Evolutionary conservation across 2,888 invertebrate genomes (phyloP).

Genomic region (Troilus luridus): DNA sequence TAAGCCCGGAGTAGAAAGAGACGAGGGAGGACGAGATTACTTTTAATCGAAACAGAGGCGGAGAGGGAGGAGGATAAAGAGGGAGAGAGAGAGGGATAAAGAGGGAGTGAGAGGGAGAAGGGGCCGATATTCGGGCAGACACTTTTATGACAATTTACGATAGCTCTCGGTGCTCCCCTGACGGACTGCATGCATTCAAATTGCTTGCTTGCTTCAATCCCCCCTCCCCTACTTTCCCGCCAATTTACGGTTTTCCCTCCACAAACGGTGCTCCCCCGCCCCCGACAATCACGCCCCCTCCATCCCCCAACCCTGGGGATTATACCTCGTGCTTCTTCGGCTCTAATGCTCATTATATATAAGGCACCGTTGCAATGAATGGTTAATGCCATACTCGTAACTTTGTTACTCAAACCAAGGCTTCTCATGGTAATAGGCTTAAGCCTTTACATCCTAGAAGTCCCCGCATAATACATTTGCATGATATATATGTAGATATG

Average conservation of each 20-base stretch:
- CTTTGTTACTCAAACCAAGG: constrained; percentile 33
- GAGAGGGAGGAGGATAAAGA: constrained; percentile 38
- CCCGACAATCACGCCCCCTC: constrained; percentile 57
- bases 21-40: constrained; percentile 49
- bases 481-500: neutral
- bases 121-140: constrained; percentile 64
- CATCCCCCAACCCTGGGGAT: constrained; percentile 51
- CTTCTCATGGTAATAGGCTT: constrained; percentile 15
- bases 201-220: constrained; percentile 65
- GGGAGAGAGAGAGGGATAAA: constrained; percentile 54
- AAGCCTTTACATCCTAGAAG: neutral
- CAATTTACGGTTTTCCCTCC: constrained; percentile 62
- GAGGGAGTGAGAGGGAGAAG: constrained; percentile 58
- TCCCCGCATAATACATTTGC: neutral
- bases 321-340: constrained; percentile 52
- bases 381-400: constrained; percentile 31
- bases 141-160: constrained; percentile 65
- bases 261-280: neutral
- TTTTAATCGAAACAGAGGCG: constrained; percentile 53
- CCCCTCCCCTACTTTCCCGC: constrained; percentile 58
- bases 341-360: constrained; percentile 49
- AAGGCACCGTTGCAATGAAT: constrained; percentile 44
- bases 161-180: constrained; percentile 62
- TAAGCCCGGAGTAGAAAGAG: constrained; percentile 38
- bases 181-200: constrained; percentile 66